Evolutionary conservation across 2,113 vertebrate species (phyloP).

Genomic region (Rhipidura dahli): DNA sequence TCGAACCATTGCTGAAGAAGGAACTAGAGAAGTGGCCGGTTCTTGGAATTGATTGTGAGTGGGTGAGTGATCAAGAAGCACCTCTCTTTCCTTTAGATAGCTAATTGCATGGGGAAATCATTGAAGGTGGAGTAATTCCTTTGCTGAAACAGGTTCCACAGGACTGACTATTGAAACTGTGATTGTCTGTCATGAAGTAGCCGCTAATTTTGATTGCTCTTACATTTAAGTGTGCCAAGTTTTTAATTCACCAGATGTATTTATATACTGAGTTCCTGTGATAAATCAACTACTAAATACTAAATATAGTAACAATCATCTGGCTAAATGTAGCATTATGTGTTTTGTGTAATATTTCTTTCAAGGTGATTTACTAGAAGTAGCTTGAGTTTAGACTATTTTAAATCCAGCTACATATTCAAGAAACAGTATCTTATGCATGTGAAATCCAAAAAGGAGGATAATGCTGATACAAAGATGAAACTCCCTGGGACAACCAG

Average conservation of each 20-base stretch:
- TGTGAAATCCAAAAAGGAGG: not conserved
- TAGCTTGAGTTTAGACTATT: not conserved
- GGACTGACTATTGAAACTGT: not conserved
- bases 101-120: not conserved
- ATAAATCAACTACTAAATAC: not conserved
- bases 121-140: not conserved
- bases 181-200: not conserved
- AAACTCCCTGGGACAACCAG: not conserved
- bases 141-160: not conserved
- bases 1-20: slow-evolving; percentile 80
- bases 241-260: not conserved
- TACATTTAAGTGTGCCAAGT: not conserved
- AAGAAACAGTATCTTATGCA: not conserved
- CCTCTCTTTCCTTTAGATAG: not conserved
- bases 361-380: not conserved
- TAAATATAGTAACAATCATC: not conserved
- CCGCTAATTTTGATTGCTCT: not conserved
- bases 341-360: not conserved
- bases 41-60: slow-evolving; percentile 96
- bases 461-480: not conserved
- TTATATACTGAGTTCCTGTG: not conserved
- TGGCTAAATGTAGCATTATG: not conserved
- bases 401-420: not conserved
- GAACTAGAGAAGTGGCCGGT: slow-evolving; percentile 84
- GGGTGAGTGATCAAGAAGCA: slow-evolving; percentile 80